Evolutionary conservation across 2,888 invertebrate genomes (phyloP), one percentile per base, ranked within the genome.

Genomic region (Drosophila macrospina): DNA sequence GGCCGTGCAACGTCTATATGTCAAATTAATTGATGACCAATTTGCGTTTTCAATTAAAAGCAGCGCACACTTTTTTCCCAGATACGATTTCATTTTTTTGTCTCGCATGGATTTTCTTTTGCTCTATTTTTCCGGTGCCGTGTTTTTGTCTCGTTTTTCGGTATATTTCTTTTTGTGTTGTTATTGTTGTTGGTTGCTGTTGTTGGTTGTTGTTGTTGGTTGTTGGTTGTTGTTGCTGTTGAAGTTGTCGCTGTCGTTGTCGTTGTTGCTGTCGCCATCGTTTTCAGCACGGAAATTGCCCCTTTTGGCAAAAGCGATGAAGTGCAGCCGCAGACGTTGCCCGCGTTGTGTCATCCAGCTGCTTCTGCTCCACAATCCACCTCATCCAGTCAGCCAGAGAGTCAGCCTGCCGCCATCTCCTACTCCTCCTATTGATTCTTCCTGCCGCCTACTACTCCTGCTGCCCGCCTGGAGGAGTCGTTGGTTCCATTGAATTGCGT

Each of bases 31-130:
- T 84, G 83, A 84, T 84, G 86, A 84, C 83, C 83, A 84, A 84
- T 84, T 84, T 84, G 83, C 84, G 86, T 86, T 84, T 84, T 84
- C 83, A 84, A 84, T 84, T 84, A 84, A 86, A 84, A 84, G 84
- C 83, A 84, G 77, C 74, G 79, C 69, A 69, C 76, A 83, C 63
- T 69, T 73, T 62, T 66, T 75, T 68, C 50, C 54, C 66, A 71
- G 82, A 80, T 80, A 78, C 80, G 69, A 80, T 80, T 82, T 82
- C 83, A 82, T 68, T 81, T 72, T 57, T 62, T 60, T 61, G 59
- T 63, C 66, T 59, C 63, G 54, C 73, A 76, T 70, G 72, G 77
- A 79, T 85, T 85, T 81, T 79, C 82, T 86, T 88, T 83, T 88
- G 80, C 86, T 80, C 52, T 69, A 48, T 74, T 59, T 59, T 42